Conservation (phyloP, 1,140 invertebrate genomes). For the Plodia interpunctella region DNA sequence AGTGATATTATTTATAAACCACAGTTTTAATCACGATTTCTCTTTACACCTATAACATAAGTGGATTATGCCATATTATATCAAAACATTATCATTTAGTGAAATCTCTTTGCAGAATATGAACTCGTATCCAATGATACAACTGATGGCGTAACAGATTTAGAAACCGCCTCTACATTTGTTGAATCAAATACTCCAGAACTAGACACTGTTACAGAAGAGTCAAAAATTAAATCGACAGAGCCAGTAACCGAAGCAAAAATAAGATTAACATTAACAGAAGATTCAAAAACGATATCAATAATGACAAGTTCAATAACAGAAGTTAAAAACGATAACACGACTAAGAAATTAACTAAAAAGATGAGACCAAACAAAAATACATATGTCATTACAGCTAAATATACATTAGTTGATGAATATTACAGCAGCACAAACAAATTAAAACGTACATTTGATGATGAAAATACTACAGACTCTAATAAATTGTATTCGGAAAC, state of each 20-base stretch:
- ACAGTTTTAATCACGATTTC: not conserved
- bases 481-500: not conserved
- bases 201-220: not conserved
- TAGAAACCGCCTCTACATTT: not conserved
- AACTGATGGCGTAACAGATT: not conserved
- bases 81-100: not conserved
- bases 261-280: too few species aligned
- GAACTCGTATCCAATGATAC: not conserved
- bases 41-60: too few species aligned
- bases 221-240: too few species aligned
- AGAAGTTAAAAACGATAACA: not conserved
- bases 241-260: too few species aligned
- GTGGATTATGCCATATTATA: not conserved
- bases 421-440: not conserved
- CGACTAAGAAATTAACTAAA: not conserved
- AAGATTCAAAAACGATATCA: not conserved
- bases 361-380: not conserved
- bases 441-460: not conserved
- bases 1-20: not conserved
- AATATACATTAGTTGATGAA: not conserved
- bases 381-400: not conserved
- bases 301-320: not conserved
- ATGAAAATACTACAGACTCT: not conserved
- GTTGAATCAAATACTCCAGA: too few species aligned
- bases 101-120: slow-evolving; percentile 2